phyloP scores from a whole-genome alignment of 2,888 invertebrate genomes.

The Smittia aterrima region DNA sequence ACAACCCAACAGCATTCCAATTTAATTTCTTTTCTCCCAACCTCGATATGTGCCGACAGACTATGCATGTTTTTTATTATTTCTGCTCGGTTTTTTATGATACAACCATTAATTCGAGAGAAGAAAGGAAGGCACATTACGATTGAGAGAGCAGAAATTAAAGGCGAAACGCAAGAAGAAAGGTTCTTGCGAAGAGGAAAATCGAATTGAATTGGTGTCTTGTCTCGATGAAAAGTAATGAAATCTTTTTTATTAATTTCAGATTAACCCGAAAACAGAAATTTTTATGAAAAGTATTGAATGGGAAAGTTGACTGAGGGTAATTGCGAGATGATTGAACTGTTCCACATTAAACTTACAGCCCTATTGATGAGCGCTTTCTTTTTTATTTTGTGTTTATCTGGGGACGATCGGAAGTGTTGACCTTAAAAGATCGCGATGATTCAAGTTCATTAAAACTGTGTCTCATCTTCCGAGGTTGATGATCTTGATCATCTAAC shows the following conservation, averaged over 20 bases:
- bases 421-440: too few species aligned
- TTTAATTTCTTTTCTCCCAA: conserved; percentile 18
- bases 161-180: not conserved
- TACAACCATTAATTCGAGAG: not conserved
- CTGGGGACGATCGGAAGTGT: too few species aligned
- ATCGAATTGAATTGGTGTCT: not conserved
- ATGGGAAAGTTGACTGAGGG: not conserved
- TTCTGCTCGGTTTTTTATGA: not conserved
- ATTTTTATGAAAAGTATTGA: not conserved
- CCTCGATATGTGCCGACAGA: not conserved
- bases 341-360: not conserved
- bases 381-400: too few species aligned
- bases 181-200: not conserved
- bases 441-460: too few species aligned
- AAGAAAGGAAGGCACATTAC: not conserved
- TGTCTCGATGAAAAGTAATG: not conserved
- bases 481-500: too few species aligned
- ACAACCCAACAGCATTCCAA: conserved; percentile 13
- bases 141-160: not conserved
- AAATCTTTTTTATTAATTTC: conserved; percentile 28
- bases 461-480: too few species aligned
- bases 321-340: not conserved
- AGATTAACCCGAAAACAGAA: conserved; percentile 12
- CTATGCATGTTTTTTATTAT: not conserved
- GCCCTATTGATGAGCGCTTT: not conserved